A percentile compares a stretch with the other conserved stretches of the same genome.
phyloP scores from a whole-genome alignment of 2,888 invertebrate genomes.

The Ectobius pallidus region DNA sequence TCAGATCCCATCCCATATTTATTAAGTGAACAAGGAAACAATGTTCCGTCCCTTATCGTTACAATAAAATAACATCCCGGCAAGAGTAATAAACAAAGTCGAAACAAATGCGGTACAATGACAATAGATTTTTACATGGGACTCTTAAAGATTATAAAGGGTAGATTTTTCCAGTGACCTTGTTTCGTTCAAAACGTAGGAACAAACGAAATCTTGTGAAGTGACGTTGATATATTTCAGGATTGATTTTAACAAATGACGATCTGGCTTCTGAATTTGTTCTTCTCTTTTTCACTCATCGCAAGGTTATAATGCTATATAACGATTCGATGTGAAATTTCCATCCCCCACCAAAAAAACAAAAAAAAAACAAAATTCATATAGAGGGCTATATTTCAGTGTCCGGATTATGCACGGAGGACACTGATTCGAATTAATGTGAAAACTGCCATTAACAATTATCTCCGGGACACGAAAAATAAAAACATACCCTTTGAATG shows the following conservation, averaged over 20 bases:
- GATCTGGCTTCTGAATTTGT: background rate
- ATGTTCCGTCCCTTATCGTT: background rate
- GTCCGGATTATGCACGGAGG: too few species aligned
- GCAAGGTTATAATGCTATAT: too few species aligned
- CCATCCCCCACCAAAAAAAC: too few species aligned
- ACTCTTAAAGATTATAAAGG: background rate
- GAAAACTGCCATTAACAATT: too few species aligned
- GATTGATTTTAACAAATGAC: conserved; percentile 15
- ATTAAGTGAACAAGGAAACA: background rate
- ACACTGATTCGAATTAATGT: too few species aligned
- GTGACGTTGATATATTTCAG: conserved; percentile 18
- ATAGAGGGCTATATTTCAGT: too few species aligned
- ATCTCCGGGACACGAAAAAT: too few species aligned
- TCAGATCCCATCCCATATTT: background rate
- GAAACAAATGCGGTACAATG: conserved; percentile 7
- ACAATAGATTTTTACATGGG: too few species aligned
- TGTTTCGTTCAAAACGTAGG: conserved; percentile 13
- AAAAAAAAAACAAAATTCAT: too few species aligned
- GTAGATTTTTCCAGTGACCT: background rate
- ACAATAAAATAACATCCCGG: conserved; percentile 27
- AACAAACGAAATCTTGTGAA: background rate
- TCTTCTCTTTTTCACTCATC: background rate
- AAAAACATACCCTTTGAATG: too few species aligned
- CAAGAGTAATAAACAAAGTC: conserved; percentile 11
- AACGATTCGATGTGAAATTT: too few species aligned